phyloP scores from a whole-genome alignment of 2,113 vertebrate genomes.

The Silurus asotus region DNA sequence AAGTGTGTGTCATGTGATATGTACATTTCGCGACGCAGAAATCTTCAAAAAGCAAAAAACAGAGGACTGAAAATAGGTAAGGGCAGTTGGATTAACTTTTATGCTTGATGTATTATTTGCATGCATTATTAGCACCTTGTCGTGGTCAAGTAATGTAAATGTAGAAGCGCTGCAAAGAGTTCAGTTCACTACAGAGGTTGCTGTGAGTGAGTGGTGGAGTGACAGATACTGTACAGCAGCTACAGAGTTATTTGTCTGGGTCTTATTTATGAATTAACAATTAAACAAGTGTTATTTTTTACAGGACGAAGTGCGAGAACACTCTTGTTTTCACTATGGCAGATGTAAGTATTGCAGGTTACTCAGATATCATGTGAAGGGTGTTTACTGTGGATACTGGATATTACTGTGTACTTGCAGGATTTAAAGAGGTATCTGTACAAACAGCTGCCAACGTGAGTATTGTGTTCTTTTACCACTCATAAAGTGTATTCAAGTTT shows the following conservation, averaged over 20 bases:
- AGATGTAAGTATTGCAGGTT: conserved; percentile 45
- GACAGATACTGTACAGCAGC: background rate
- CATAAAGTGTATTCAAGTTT: background rate
- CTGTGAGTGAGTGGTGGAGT: background rate
- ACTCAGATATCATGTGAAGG: background rate
- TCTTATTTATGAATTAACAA: background rate
- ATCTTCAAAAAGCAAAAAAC: background rate
- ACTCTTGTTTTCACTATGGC: conserved; percentile 33
- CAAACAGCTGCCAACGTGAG: conserved; percentile 93
- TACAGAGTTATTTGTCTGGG: too few species aligned
- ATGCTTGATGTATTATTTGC: background rate
- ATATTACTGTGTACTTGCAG: conserved; percentile 63
- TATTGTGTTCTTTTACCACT: background rate
- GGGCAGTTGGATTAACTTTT: background rate
- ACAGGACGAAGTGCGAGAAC: background rate
- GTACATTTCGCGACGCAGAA: conserved; percentile 1
- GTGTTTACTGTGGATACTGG: background rate
- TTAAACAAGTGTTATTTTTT: background rate
- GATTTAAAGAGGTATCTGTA: conserved; percentile 92
- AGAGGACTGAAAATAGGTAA: conserved; percentile 27
- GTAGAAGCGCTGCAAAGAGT: background rate
- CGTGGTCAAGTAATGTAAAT: conserved; percentile 1
- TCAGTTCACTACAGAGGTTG: background rate
- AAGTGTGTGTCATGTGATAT: conserved; percentile 50
- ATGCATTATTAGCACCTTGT: background rate